These are phyloP conservation scores for Champsocephalus esox DNA, from an alignment of 2,797 vertebrate genomes.

Conservation along the genomic window DNA sequence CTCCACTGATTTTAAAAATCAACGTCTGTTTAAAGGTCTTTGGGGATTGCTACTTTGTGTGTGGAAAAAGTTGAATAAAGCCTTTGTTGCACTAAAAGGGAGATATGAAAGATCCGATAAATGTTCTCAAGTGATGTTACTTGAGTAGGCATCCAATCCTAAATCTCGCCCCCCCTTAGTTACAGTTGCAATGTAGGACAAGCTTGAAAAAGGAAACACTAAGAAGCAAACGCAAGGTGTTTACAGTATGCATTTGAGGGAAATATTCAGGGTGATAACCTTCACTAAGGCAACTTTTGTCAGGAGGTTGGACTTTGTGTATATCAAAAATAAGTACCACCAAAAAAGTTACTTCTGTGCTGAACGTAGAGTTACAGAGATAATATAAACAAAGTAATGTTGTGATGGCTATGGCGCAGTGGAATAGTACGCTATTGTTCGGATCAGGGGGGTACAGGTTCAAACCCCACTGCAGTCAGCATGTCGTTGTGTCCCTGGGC, in stretches of 20 bases:
- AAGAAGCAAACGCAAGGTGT: not conserved
- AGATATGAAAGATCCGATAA: not conserved
- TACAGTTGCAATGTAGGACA: not conserved
- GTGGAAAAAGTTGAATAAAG: not conserved
- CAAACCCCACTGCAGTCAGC: too few relatives aligned
- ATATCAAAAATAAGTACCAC: not conserved
- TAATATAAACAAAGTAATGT: not conserved
- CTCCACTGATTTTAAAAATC: not conserved
- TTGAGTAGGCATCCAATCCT: not conserved
- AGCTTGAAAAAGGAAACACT: not conserved
- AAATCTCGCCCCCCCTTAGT: not conserved
- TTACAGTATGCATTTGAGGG: not conserved
- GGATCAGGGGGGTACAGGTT: too few relatives aligned
- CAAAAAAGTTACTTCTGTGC: not conserved
- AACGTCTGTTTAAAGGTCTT: not conserved
- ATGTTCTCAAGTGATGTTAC: slow-evolving; percentile 1
- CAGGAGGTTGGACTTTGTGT: not conserved
- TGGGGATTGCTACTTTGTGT: not conserved
- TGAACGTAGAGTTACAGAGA: not conserved
- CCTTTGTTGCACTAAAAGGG: not conserved
- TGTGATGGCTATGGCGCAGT: too few relatives aligned
- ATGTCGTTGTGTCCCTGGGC: too few relatives aligned
- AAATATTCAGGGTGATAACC: not conserved
- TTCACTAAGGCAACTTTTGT: not conserved
- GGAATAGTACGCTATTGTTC: too few relatives aligned